phyloP scores from a whole-genome alignment of 2,113 vertebrate genomes.

The Pelvicachromis taeniatus region DNA sequence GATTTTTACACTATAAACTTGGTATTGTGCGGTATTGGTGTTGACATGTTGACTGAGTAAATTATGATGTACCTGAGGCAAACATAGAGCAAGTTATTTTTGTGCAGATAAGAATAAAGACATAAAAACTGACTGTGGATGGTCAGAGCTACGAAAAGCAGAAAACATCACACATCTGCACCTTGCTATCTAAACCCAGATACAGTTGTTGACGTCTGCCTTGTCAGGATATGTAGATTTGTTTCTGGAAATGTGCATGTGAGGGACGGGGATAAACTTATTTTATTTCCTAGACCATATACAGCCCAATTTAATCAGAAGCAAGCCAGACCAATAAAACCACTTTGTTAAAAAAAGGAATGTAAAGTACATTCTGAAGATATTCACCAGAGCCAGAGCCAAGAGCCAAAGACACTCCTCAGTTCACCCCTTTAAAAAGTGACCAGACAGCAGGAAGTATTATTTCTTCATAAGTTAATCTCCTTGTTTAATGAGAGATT shows the following conservation, averaged over 20 bases:
- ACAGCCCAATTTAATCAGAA: not conserved
- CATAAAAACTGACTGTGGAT: not conserved
- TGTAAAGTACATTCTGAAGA: not conserved
- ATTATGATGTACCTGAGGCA: not conserved
- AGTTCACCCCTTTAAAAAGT: not conserved
- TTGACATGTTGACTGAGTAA: not conserved
- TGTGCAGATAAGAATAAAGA: not conserved
- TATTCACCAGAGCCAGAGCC: not conserved
- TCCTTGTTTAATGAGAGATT: not conserved
- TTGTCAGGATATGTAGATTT: not conserved
- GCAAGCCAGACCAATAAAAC: not conserved
- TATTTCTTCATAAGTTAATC: not conserved
- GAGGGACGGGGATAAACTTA: not conserved
- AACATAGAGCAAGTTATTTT: not conserved
- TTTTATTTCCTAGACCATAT: not conserved
- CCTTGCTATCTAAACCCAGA: not conserved
- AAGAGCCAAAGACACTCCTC: not conserved
- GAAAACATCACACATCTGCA: not conserved
- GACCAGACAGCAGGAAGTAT: not conserved
- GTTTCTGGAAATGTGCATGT: not conserved
- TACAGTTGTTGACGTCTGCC: not conserved
- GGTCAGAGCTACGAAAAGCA: not conserved
- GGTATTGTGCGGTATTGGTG: not conserved
- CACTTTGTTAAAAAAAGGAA: not conserved
- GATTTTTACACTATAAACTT: not conserved